phyloP scores from a whole-genome alignment of 1,140 invertebrate species.

The honey bee (Apis mellifera) region DNA sequence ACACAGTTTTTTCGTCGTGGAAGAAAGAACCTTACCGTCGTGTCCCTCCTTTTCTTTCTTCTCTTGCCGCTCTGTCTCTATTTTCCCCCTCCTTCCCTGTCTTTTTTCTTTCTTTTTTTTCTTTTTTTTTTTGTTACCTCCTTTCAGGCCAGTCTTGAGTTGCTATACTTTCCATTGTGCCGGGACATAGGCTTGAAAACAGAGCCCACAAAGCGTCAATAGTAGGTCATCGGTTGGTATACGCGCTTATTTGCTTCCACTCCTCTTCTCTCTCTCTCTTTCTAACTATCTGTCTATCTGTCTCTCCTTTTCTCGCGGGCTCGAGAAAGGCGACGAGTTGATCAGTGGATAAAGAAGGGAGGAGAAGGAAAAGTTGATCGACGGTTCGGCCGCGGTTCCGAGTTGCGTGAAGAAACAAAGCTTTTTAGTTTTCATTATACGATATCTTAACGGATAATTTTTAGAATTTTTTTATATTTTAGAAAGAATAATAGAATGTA shows the following conservation, averaged over 20 bases:
- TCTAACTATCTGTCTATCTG: not conserved
- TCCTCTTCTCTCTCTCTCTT: not conserved
- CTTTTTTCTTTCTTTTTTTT: not conserved
- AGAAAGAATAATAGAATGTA: no score
- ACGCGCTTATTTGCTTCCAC: constrained; percentile 44
- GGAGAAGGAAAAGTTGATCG: not conserved
- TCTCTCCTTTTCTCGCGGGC: not conserved
- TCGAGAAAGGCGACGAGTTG: no score
- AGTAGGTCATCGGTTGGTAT: constrained; percentile 56
- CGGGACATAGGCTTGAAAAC: constrained; percentile 41
- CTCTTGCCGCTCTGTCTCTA: not conserved
- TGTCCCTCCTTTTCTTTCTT: constrained; percentile 10
- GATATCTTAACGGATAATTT: no score
- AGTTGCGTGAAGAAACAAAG: no score
- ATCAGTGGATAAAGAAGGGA: not conserved
- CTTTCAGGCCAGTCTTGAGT: constrained; percentile 22
- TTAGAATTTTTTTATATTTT: no score
- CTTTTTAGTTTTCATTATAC: no score
- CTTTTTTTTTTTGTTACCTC: no score
- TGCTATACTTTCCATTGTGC: constrained; percentile 44
- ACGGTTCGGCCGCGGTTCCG: no score
- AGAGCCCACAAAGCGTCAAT: constrained; percentile 54
- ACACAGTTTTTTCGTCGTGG: constrained; percentile 70
- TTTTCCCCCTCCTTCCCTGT: not conserved
- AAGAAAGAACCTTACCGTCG: constrained; percentile 19